A percentile compares a stretch with the other conserved stretches of the same genome.
These are phyloP conservation scores for Pemphredon lugubris DNA, from an alignment of 2,888 invertebrate species.

Conservation along the genomic window DNA sequence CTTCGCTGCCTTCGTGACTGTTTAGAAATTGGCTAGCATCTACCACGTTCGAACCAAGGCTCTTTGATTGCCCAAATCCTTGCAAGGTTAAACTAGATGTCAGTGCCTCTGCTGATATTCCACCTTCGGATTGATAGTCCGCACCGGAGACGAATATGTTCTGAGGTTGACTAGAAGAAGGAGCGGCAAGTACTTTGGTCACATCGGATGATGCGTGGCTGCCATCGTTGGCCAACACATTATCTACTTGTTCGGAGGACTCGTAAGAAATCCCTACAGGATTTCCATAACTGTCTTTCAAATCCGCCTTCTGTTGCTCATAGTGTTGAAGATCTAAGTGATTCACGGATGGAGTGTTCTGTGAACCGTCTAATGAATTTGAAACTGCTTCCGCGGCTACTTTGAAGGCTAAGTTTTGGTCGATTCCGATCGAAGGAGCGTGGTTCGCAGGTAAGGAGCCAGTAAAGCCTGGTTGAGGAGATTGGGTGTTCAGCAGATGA, in stretches of 20 bases:
- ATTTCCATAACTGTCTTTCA: constrained; percentile 78
- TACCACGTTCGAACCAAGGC: constrained; percentile 65
- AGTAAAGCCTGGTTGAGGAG: constrained; percentile 10
- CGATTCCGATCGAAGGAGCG: constrained; percentile 5
- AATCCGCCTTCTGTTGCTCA: constrained; percentile 63
- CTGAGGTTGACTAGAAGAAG: constrained; percentile 46
- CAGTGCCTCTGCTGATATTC: constrained; percentile 66
- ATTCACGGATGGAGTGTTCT: constrained; percentile 63
- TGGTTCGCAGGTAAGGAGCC: background rate
- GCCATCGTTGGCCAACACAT: constrained; percentile 32
- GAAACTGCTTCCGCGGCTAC: constrained; percentile 13
- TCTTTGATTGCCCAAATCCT: constrained; percentile 68
- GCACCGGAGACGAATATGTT: constrained; percentile 45
- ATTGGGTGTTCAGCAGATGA: background rate
- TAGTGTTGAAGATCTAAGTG: constrained; percentile 70
- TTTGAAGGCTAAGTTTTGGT: constrained; percentile 41
- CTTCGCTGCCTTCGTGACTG: constrained; percentile 71
- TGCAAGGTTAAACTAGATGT: constrained; percentile 71
- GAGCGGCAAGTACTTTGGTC: constrained; percentile 34
- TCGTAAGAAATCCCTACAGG: constrained; percentile 63
- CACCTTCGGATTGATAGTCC: constrained; percentile 56
- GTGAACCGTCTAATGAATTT: constrained; percentile 33
- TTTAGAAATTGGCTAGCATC: constrained; percentile 72
- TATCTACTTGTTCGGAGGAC: constrained; percentile 34
- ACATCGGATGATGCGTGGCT: constrained; percentile 46